Base-by-base conservation (phyloP, 2,888 invertebrate species). In the Sycophila texana region DNA sequence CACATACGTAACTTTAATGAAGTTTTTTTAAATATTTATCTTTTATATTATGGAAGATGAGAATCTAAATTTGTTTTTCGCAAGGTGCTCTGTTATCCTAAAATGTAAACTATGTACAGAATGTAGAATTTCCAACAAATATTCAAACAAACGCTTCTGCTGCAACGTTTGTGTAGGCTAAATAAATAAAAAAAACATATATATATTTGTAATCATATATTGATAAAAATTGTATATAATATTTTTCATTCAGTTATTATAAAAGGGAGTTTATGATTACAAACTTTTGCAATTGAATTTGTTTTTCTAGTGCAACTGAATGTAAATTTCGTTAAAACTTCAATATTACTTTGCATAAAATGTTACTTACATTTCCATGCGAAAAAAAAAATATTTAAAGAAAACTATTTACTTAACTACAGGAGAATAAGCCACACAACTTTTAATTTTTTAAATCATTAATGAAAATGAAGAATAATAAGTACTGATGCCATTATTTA, bases 71-170 rank as follows among this genome's bases (percentile, higher is more conserved):
- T 47, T 61, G 39, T 55, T 61, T 47, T 30, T 74, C 30, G 13
- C 20, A 68, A 74, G 74, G 74, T 74, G 79, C 71, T 79, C 53
- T 71, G 53, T 58, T 65, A 47, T 66, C 26, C 22, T 66, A 66
- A 74, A 65, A 71, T 79, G 79, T 79, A 79, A 74, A 75, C 74
- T 66, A 74, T 79, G 79, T 79, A 79, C 79, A 79, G 74, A 20
- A 39, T 53, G 2, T 73, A 68, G 67, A 16, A 74, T 74, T 68
- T 68, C 53, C 75, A 68, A 60, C 10, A 77, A 22, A 20, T 68
- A 66, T 61, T 20, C 51, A 55, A 47, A 60, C 39, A 20, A 61
- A 68, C 67, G 67, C 39, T 73, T 55, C 12, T n/a, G 26, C 39
- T 51, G 16, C 53, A 66, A 77, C 72, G 72, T 58, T 72, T 71